A percentile compares a stretch with the other conserved stretches of the same genome.
phyloP scores from a whole-genome alignment of 2,888 invertebrate genomes.

The Himalopsyche anomala region DNA sequence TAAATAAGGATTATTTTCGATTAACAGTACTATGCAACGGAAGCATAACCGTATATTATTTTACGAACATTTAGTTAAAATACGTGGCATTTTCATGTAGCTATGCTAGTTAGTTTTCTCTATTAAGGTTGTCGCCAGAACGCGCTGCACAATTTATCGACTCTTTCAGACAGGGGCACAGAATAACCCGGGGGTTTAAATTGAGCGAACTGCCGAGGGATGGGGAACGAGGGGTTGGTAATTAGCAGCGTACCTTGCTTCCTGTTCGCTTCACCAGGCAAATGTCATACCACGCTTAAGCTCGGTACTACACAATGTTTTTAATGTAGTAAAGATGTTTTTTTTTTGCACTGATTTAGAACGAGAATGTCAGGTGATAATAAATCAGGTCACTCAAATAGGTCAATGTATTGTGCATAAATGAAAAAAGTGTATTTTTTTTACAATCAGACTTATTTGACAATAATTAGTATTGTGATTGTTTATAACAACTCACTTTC shows the following conservation, averaged over 20 bases:
- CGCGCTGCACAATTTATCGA: constrained; percentile 34
- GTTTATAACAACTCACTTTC: no score
- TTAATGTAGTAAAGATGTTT: constrained; percentile 11
- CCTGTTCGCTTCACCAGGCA: constrained; percentile 16
- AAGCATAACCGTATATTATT: neutral
- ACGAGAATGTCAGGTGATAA: neutral
- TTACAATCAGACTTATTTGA: no score
- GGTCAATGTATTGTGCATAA: no score
- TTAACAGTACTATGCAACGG: neutral
- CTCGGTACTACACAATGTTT: neutral
- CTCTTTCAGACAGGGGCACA: constrained; percentile 26
- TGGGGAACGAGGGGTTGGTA: neutral
- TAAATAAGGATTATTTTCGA: neutral
- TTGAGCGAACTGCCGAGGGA: neutral
- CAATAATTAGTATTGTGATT: no score
- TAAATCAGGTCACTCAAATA: no score
- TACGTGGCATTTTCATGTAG: neutral
- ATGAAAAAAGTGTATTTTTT: no score
- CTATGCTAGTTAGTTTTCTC: constrained; percentile 21
- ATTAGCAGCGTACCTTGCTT: constrained; percentile 9
- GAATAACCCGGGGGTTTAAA: neutral
- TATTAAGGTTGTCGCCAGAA: constrained; percentile 24
- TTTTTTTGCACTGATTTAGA: neutral
- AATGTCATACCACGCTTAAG: neutral
- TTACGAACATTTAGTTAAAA: neutral